A percentile compares a stretch with the other conserved stretches of the same genome.
Evolutionary conservation across 2,888 invertebrate species (phyloP).

Genomic region (Scaptomyza parva): DNA sequence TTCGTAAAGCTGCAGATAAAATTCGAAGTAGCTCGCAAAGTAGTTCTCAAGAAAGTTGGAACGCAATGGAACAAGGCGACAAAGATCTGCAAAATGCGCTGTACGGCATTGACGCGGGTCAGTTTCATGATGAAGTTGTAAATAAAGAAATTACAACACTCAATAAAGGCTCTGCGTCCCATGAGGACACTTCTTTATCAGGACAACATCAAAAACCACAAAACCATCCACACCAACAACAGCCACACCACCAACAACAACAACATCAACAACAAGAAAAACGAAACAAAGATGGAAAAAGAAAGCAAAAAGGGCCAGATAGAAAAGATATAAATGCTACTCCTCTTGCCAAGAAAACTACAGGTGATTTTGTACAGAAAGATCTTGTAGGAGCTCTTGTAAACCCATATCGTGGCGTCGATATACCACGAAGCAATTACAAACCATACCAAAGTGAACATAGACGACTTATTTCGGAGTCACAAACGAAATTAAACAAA

Average conservation of each 20-base stretch:
- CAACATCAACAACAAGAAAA: neutral
- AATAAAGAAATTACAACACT: neutral
- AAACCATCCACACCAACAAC: neutral
- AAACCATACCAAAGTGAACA: neutral
- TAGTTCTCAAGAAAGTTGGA: neutral
- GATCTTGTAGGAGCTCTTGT: neutral
- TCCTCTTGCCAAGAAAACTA: neutral
- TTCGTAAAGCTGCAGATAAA: neutral
- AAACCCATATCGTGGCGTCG: neutral
- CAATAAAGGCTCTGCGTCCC: neutral
- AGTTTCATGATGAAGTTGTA: neutral
- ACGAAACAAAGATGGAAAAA: neutral
- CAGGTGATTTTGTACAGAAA: neutral
- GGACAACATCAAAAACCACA: no score
- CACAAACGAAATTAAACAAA: neutral
- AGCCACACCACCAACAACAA: neutral
- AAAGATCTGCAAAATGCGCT: neutral
- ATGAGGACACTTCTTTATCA: neutral
- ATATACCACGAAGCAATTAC: neutral
- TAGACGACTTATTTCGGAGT: neutral
- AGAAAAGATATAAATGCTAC: neutral
- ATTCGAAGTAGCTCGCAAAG: neutral
- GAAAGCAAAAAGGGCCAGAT: neutral
- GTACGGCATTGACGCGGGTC: neutral
- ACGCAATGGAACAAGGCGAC: neutral